Percentiles rank a stretch among this genome's conserved stretches.
Evolutionary conservation across 1,140 invertebrate genomes (phyloP).

Genomic region (Lucilia sericata): DNA sequence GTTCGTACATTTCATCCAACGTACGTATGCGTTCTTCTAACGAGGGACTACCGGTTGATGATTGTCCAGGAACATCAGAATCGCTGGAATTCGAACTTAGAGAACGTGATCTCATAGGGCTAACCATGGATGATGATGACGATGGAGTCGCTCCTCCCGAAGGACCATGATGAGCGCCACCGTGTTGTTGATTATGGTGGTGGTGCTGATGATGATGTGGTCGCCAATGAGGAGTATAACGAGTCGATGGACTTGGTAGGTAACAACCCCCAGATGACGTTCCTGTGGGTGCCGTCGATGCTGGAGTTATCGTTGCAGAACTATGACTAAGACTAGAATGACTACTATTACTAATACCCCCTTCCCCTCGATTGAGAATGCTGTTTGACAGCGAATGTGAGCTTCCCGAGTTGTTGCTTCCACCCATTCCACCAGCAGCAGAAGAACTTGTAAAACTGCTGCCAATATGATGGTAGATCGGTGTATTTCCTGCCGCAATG

Average conservation of each 20-base stretch:
- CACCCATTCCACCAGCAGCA: constrained; percentile 3
- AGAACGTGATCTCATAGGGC: constrained; percentile 73
- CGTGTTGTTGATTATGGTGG: constrained; percentile 61
- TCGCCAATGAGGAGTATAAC: constrained; percentile 57
- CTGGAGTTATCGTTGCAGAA: constrained; percentile 42
- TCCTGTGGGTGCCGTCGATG: constrained; percentile 42
- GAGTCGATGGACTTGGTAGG: constrained; percentile 59
- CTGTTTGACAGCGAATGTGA: constrained; percentile 43
- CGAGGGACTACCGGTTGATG: constrained; percentile 71
- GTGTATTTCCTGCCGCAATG: constrained; percentile 59
- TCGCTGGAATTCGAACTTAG: constrained; percentile 74
- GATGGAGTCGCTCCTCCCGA: constrained; percentile 58
- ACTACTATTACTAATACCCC: constrained; percentile 45
- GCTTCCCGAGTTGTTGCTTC: constrained; percentile 30
- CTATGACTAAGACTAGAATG: constrained; percentile 65
- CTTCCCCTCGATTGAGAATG: neutral
- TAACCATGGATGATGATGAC: constrained; percentile 60
- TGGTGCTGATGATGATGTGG: constrained; percentile 65
- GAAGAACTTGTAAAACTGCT: constrained; percentile 46
- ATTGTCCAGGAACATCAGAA: constrained; percentile 70
- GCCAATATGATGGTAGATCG: constrained; percentile 35
- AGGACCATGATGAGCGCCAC: constrained; percentile 56
- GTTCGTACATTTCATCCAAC: constrained; percentile 93
- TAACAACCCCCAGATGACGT: constrained; percentile 47
- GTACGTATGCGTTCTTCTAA: constrained; percentile 88